A percentile compares a stretch with the other conserved stretches of the same genome.
phyloP scores from a whole-genome alignment of 2,113 vertebrate species.

The Dunckerocampus dactyliophorus region DNA sequence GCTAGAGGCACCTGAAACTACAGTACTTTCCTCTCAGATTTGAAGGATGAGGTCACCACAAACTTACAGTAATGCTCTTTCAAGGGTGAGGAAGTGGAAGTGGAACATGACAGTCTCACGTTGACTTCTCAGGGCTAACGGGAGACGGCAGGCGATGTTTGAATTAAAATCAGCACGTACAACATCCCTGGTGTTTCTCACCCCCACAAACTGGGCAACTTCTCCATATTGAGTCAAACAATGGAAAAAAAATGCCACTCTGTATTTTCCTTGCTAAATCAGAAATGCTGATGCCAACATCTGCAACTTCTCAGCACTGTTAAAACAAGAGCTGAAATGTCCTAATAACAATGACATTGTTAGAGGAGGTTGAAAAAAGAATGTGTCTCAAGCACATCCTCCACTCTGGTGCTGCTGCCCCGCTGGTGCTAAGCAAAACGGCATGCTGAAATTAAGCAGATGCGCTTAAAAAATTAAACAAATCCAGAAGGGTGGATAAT shows the following conservation, averaged over 20 bases:
- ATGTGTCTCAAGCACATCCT: constrained; percentile 68
- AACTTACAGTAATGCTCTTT: constrained; percentile 55
- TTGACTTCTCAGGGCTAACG: constrained; percentile 63
- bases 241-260: constrained; percentile 83
- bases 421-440: constrained; percentile 74
- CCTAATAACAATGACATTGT: constrained; percentile 78
- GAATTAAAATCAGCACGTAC: constrained; percentile 76
- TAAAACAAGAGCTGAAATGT: constrained; percentile 80
- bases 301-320: constrained; percentile 95
- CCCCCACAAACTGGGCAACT: constrained; percentile 79
- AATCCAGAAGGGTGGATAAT: constrained; percentile 88
- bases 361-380: constrained; percentile 68
- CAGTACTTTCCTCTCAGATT: constrained; percentile 54
- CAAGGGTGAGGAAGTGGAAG: constrained; percentile 36
- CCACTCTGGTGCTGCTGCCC: constrained; percentile 70
- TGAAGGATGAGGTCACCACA: constrained; percentile 37
- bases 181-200: constrained; percentile 76
- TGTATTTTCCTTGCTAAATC: constrained; percentile 72
- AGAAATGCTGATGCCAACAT: constrained; percentile 81
- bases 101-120: constrained; percentile 50
- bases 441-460: constrained; percentile 99
- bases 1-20: constrained; percentile 42
- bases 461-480: constrained; percentile 91
- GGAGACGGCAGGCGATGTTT: constrained; percentile 67
- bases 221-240: constrained; percentile 99